Evolutionary conservation across 37 sponge, comb jelly and placozoan species (phyloP).

Genomic region (Mnemiopsis leidyi): DNA sequence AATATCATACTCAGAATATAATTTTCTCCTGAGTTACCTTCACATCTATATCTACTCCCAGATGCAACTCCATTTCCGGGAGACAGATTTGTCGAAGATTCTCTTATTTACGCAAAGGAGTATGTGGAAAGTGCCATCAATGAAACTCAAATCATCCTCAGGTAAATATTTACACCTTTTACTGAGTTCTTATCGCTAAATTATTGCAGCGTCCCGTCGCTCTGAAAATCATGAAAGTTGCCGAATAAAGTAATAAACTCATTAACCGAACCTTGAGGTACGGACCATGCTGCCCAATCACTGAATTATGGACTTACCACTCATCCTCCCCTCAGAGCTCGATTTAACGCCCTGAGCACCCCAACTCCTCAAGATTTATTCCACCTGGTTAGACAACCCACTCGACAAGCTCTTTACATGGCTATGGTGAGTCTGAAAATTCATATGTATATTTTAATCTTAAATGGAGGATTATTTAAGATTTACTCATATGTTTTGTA

Average conservation of each 20-base stretch:
- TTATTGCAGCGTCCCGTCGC: too few species aligned
- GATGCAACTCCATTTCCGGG: slow-evolving; percentile 34
- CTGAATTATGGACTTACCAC: too few species aligned
- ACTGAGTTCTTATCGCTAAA: too few species aligned
- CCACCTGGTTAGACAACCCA: slow-evolving; percentile 37
- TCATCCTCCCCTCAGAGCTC: not conserved
- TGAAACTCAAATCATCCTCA: slow-evolving; percentile 32
- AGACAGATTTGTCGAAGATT: slow-evolving; percentile 2
- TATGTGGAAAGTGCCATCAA: slow-evolving; percentile 7
- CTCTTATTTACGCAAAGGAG: slow-evolving; percentile 11
- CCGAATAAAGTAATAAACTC: too few species aligned
- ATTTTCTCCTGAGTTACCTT: too few species aligned
- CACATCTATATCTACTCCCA: too few species aligned
- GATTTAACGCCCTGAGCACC: not conserved
- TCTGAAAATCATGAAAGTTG: too few species aligned
- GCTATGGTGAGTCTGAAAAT: not conserved
- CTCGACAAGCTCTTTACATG: slow-evolving; percentile 37
- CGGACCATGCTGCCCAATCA: too few species aligned
- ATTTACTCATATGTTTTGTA: too few species aligned
- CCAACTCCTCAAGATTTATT: slow-evolving; percentile 30
- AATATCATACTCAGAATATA: too few species aligned
- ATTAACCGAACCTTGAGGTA: too few species aligned
- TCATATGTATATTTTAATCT: not conserved
- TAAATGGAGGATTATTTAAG: not conserved
- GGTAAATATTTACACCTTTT: too few species aligned